Conservation (phyloP, 2,113 vertebrate genomes). For the Telmatochromis brichardi region DNA sequence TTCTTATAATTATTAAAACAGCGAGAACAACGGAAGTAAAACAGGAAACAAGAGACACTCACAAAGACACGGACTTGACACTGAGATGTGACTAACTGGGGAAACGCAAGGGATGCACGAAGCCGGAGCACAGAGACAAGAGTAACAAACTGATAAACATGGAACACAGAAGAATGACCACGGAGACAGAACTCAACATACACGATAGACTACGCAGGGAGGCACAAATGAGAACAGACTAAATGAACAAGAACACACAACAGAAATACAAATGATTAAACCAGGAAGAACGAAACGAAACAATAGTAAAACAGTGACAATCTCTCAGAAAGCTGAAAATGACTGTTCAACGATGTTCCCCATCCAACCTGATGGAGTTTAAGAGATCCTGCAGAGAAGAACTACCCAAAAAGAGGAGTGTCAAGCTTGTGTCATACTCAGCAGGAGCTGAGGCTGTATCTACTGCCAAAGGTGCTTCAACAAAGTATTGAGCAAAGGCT, state of each 20-base stretch:
- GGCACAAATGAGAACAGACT: not conserved
- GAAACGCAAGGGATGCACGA: not conserved
- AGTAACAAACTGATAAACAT: not conserved
- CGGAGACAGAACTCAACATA: accelerated
- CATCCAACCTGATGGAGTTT: not conserved
- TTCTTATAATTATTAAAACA: not conserved
- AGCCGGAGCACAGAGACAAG: accelerated
- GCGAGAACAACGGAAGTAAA: accelerated
- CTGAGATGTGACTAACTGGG: accelerated
- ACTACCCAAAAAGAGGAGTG: not conserved
- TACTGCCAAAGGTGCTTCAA: not conserved
- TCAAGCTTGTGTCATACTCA: not conserved
- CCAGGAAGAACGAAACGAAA: not conserved
- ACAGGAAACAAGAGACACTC: not conserved
- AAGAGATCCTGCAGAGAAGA: not conserved
- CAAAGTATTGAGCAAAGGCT: not conserved
- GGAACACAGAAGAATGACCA: not conserved
- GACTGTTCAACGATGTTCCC: not conserved
- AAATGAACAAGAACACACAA: not conserved
- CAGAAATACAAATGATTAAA: not conserved
- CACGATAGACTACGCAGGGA: not conserved
- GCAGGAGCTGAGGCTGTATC: not conserved
- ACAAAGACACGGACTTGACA: accelerated
- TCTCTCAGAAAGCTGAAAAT: not conserved
- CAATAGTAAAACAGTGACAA: not conserved